phyloP scores from a whole-genome alignment of 2,113 vertebrate species.

The Pardalotus punctatus region DNA sequence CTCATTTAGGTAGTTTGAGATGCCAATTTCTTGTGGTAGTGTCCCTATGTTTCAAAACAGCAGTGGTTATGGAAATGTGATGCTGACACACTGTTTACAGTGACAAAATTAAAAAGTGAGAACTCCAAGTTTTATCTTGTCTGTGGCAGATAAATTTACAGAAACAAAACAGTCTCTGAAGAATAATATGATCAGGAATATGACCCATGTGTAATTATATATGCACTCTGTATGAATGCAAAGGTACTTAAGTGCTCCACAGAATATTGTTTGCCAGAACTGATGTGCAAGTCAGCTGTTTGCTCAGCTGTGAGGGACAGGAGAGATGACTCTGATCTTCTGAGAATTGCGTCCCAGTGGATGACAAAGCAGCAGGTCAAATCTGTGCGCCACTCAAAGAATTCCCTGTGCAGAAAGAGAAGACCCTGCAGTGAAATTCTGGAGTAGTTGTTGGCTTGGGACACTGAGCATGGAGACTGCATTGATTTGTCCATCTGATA shows the following conservation, averaged over 20 bases:
- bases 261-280: background rate
- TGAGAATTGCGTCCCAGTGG: background rate
- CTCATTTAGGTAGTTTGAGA: background rate
- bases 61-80: background rate
- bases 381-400: background rate
- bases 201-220: background rate
- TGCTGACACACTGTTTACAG: background rate
- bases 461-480: background rate
- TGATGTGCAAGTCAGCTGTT: background rate
- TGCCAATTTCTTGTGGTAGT: background rate
- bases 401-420: background rate
- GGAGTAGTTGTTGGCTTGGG: background rate
- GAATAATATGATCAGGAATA: background rate
- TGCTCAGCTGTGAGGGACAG: background rate
- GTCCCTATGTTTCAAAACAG: background rate
- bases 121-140: background rate
- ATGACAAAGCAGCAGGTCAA: background rate
- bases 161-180: background rate
- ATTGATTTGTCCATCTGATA: too few relatives aligned
- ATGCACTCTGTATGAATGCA: background rate
- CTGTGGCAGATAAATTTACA: background rate
- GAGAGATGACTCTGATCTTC: background rate
- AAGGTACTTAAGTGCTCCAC: background rate
- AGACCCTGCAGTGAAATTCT: background rate
- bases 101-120: background rate